Evolutionary conservation across 2,888 invertebrate genomes (phyloP).

Genomic region (Hetaerina titia): DNA sequence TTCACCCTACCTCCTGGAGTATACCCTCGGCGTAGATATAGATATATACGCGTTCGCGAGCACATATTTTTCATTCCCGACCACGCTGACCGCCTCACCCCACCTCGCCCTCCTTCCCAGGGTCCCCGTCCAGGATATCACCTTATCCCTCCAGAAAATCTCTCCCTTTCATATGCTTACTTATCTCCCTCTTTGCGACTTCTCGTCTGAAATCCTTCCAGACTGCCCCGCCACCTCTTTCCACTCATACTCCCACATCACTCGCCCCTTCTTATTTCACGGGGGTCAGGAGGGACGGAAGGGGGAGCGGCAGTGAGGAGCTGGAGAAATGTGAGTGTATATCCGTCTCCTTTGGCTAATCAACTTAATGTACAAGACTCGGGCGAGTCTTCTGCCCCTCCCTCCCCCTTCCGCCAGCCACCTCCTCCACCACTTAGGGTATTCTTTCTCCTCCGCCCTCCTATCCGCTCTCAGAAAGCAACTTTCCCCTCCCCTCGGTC

Average conservation of each 20-base stretch:
- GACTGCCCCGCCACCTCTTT: not conserved
- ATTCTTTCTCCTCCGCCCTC: not conserved
- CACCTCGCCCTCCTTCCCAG: not conserved
- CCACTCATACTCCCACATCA: not conserved
- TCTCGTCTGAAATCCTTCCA: not conserved
- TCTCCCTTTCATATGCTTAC: conserved; percentile 18
- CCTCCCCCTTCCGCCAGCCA: not conserved
- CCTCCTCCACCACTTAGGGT: not conserved
- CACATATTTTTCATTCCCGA: not conserved
- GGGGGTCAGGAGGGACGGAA: not conserved
- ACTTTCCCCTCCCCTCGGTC: not conserved
- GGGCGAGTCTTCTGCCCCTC: not conserved
- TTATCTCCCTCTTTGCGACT: conserved; percentile 11
- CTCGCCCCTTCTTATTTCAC: not conserved
- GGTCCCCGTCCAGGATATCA: not conserved
- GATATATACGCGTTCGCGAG: not conserved
- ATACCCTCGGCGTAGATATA: not conserved
- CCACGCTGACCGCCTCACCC: not conserved
- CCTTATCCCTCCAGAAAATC: not conserved
- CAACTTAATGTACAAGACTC: conserved; percentile 65
- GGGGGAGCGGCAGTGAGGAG: not conserved
- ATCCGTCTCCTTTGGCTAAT: conserved; percentile 56
- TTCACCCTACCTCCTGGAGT: not conserved
- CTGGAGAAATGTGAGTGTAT: conserved; percentile 18
- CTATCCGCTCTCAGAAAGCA: not conserved